Percentiles rank a stretch among this genome's conserved stretches.
Evolutionary conservation across 2,888 invertebrate genomes (phyloP).

Genomic region (Erebia ligea): DNA sequence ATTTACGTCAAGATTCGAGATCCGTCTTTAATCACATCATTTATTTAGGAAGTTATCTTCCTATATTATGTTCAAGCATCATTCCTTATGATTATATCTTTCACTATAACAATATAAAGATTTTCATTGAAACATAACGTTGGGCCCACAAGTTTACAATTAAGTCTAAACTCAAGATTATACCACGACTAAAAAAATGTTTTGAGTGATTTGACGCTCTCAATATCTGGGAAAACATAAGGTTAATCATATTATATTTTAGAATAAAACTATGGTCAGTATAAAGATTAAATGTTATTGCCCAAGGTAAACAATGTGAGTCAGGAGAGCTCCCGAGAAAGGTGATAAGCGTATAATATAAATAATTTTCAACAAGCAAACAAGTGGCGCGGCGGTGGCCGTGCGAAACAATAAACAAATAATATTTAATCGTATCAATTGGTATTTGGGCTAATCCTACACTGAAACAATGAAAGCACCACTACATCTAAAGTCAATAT

Average conservation of each 20-base stretch:
- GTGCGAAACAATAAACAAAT: slow-evolving; percentile 62
- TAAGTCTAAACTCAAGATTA: too few species aligned
- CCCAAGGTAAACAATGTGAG: slow-evolving; percentile 37
- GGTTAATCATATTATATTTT: neutral
- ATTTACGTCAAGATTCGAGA: too few species aligned
- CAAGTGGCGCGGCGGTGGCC: slow-evolving; percentile 49
- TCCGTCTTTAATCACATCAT: too few species aligned
- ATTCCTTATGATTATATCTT: too few species aligned
- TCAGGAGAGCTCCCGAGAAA: slow-evolving; percentile 40
- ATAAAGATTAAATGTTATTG: slow-evolving; percentile 25
- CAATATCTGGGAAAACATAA: slow-evolving; percentile 3
- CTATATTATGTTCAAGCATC: too few species aligned
- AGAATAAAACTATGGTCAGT: neutral
- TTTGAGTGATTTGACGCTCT: neutral
- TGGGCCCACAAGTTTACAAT: too few species aligned
- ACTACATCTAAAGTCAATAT: slow-evolving; percentile 33
- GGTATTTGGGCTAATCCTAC: slow-evolving; percentile 33
- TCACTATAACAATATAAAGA: too few species aligned
- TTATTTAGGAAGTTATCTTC: too few species aligned
- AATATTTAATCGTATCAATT: slow-evolving; percentile 55
- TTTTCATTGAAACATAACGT: too few species aligned
- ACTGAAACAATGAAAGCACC: slow-evolving; percentile 35
- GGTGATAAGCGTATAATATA: slow-evolving; percentile 40
- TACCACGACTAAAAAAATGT: neutral
- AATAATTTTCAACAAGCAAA: slow-evolving; percentile 51